Base-by-base conservation (phyloP, 2,888 invertebrate species). In the Minunthozetes semirufus region DNA sequence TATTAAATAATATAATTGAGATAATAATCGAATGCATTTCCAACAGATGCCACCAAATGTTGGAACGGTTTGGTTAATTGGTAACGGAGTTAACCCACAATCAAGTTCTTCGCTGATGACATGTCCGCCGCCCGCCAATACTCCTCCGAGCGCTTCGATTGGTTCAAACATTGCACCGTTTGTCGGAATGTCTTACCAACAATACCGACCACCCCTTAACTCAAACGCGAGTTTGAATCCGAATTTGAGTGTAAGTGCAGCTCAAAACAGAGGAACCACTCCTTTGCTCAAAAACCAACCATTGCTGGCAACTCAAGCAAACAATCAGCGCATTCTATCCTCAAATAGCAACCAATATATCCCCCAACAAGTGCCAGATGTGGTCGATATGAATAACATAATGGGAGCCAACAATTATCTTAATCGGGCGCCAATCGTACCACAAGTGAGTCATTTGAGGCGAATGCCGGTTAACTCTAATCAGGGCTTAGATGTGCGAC, bases 261-360 rank as follows among this genome's bases (percentile, higher is more conserved):
- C 61, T 61, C 61, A 61, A 25, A 61, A 61, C 25, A 61, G 61
- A 27, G 22, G 22, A 61, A 25, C 3, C 15, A 1, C 25, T 61
- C 29, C 61, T 61, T 61, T 61, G 61, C 61, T 61, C 61, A 61
- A 61, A 29, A 61, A 5, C 29, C 61, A 61, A 61, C 29, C 61
- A 61, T 5, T 61, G 61, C 22, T 61, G 29, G 25, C 61, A 61
- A 27, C 61, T 61, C 61, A 61, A 8, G 61, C 61, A 15, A 61
- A 61, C 25, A 22, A 19, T 27, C 61, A 61, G 15, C 61, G 61
- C 27, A 61, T 61, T 61, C 15, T 61, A 8, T 4, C 61, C 17
- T 61, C 61, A 27, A 61, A 61, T 61, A 29, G 61, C 19, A 61
- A 61, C 15, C 61, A 61, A 6, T 61, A 27, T 29, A 61, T 61